Base-by-base conservation (phyloP, 2,113 vertebrate species). In the Pandion haliaetus region DNA sequence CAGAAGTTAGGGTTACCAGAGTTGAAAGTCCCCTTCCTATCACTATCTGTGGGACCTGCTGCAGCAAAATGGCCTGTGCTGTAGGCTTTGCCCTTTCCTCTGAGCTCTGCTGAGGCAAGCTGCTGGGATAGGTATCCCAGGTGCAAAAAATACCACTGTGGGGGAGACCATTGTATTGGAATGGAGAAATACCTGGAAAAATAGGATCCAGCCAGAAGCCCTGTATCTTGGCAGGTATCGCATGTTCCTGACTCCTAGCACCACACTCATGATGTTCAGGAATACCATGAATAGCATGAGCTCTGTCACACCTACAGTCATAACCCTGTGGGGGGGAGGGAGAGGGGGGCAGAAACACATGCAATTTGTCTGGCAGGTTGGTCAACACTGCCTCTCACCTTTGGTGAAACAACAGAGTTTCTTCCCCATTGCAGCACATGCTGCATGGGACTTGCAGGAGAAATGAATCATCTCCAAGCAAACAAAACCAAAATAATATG, bases 1-100 rank as follows among this genome's bases (percentile, higher is more conserved):
- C 42, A 90, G 57, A 47, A 61, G 8, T 38, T 21, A 34, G 55
- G 7, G 49, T 12, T 31, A 28, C 17, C 8, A 11, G 63, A 21
- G 65, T 1, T 28, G 24, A 34, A 58, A 38, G 42, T 36, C 34
- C 62, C 61, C 19, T 83, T 82, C 76, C 28, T 4, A 2, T 20
- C 2, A 0, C 21, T 42, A 6, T 7, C 61, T 76, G 66, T 10
- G 61, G 15, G 47, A 38, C 28, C 10, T 67, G 28, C 70, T 32
- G n/a, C 57, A 86, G 31, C 24, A 58, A 26, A 63, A 36, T 0
- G 5, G 19, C 26, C 38, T 2, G 0, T n/a, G 31, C 66, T 54
- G 29, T 24, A 40, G 34, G 14, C n/a, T 77, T 54, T 66, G 31
- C 21, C 26, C 13, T 7, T 67, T 40, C 2, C 17, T 26, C 29